Evolutionary conservation across 2,797 vertebrate genomes (phyloP).

Genomic region (Phoxinus dragarum): DNA sequence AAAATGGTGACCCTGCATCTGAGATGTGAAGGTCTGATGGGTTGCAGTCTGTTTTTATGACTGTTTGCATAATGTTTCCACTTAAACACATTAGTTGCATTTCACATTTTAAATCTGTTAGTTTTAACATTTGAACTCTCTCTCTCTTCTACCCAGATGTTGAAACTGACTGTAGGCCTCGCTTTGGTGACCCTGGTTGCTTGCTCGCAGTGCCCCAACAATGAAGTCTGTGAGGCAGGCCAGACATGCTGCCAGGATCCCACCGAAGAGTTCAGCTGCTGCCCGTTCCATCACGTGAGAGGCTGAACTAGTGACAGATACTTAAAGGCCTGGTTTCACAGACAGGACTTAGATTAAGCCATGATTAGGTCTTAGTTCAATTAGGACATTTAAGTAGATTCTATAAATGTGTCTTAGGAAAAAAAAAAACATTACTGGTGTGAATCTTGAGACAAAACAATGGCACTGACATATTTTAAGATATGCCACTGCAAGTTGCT

Average conservation of each 20-base stretch:
- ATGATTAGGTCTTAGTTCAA: not conserved
- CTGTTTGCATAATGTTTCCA: not conserved
- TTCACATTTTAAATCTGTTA: not conserved
- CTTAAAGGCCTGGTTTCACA: conserved; percentile 1
- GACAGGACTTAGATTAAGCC: not conserved
- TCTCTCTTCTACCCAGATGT: conserved; percentile 70
- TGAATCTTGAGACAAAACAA: not conserved
- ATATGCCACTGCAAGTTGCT: not conserved
- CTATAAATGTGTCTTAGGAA: not conserved
- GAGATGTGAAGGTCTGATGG: not conserved
- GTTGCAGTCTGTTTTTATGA: not conserved
- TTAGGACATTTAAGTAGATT: not conserved
- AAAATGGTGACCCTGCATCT: not conserved
- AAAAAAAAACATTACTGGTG: too few relatives aligned
- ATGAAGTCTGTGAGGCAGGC: conserved; percentile 68
- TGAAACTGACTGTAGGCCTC: conserved; percentile 65
- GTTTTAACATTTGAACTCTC: not conserved
- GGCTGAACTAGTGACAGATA: not conserved
- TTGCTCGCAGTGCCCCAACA: conserved; percentile 71
- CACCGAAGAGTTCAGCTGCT: conserved; percentile 69
- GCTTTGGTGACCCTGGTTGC: conserved; percentile 66
- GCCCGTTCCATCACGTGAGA: conserved; percentile 75
- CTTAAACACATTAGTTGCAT: not conserved
- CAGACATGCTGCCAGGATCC: conserved; percentile 78
- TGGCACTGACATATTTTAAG: not conserved